Evolutionary conservation across 1,140 invertebrate species (phyloP).

Genomic region (Eciton burchellii): DNA sequence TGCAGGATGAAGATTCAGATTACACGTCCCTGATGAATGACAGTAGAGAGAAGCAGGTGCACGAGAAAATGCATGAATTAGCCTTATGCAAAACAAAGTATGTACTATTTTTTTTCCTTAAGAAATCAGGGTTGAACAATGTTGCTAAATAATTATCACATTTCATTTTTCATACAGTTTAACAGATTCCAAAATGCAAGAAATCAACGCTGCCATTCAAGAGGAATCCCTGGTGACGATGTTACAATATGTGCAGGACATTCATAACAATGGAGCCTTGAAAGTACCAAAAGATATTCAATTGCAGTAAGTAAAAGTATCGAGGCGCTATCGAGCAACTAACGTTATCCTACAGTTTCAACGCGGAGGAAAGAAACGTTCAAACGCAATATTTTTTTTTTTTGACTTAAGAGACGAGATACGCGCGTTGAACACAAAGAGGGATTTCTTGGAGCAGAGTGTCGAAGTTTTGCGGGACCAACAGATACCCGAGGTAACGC

Average conservation of each 20-base stretch:
- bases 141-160: conserved; percentile 51
- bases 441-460: conserved; percentile 80
- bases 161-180: conserved; percentile 62
- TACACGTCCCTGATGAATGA: conserved; percentile 69
- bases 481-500: conserved; percentile 74
- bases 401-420: conserved; percentile 77
- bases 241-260: conserved; percentile 65
- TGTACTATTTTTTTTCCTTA: conserved; percentile 22
- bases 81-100: conserved; percentile 76
- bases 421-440: conserved; percentile 71
- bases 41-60: conserved; percentile 62
- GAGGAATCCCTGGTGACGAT: conserved; percentile 67
- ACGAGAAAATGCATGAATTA: conserved; percentile 76
- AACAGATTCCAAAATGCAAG: conserved; percentile 72
- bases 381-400: conserved; percentile 23
- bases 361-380: not conserved
- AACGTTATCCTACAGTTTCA: not conserved
- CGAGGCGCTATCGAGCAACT: conserved; percentile 20
- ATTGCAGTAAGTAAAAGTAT: conserved; percentile 67
- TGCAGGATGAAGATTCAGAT: conserved; percentile 63
- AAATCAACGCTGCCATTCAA: conserved; percentile 74
- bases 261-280: conserved; percentile 77
- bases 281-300: conserved; percentile 71
- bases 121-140: conserved; percentile 7
- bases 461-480: conserved; percentile 72